phyloP scores from a whole-genome alignment of 2,888 invertebrate species.

The Hemaris fuciformis region DNA sequence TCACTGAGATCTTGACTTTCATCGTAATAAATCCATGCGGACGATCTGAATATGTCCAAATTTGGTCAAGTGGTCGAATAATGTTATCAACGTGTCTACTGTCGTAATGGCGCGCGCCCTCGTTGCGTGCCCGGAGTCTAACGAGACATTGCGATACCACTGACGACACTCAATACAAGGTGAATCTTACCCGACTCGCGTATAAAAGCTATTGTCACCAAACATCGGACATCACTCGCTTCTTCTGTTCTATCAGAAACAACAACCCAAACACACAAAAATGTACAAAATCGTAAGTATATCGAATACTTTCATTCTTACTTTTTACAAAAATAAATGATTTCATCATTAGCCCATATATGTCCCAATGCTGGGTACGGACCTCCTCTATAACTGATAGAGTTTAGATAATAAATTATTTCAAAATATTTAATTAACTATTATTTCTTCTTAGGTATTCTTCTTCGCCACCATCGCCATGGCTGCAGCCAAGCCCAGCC shows the following conservation, averaged over 20 bases:
- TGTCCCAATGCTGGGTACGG: too few species aligned
- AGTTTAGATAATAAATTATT: neutral
- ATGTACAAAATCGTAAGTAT: slow-evolving; percentile 70
- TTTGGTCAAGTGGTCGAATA: slow-evolving; percentile 38
- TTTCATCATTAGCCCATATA: too few species aligned
- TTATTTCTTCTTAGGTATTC: slow-evolving; percentile 48
- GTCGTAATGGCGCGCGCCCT: slow-evolving; percentile 62
- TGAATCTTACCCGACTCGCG: slow-evolving; percentile 66
- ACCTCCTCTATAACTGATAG: too few species aligned
- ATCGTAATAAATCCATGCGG: slow-evolving; percentile 24
- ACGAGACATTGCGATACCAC: slow-evolving; percentile 51
- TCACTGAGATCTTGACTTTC: neutral
- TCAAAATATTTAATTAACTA: neutral
- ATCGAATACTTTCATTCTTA: neutral
- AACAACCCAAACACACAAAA: slow-evolving; percentile 43
- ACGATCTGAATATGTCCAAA: slow-evolving; percentile 35
- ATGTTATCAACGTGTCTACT: slow-evolving; percentile 42
- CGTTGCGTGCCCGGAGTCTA: slow-evolving; percentile 69
- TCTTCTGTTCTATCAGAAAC: slow-evolving; percentile 57
- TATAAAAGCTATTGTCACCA: slow-evolving; percentile 75
- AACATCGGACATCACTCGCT: slow-evolving; percentile 58
- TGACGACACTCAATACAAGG: slow-evolving; percentile 74
- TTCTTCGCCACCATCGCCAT: slow-evolving; percentile 59
- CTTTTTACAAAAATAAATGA: too few species aligned
- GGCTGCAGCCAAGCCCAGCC: slow-evolving; percentile 57